Percentiles rank a stretch among this genome's conserved stretches.
Evolutionary conservation across 2,797 vertebrate genomes (phyloP).

Genomic region (Sparus aurata): DNA sequence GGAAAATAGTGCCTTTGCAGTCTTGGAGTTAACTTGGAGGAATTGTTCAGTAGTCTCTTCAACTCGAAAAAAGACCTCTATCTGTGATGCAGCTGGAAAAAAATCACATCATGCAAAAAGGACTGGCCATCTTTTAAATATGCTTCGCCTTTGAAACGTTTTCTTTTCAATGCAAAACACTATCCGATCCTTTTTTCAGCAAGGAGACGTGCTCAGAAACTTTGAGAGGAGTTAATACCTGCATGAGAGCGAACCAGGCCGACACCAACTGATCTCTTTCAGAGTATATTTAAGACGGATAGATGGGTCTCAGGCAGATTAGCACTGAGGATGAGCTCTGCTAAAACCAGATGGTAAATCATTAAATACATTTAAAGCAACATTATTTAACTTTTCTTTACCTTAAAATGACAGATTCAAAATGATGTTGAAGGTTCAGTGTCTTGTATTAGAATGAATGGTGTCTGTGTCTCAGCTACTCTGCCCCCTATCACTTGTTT

Average conservation of each 20-base stretch:
- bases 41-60: conserved; percentile 15
- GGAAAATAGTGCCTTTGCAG: conserved; percentile 17
- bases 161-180: background rate
- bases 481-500: too few relatives aligned
- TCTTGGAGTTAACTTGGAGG: conserved; percentile 12
- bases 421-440: too few relatives aligned
- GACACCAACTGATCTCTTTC: background rate
- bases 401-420: too few relatives aligned
- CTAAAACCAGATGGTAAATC: background rate
- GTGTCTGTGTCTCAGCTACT: too few relatives aligned
- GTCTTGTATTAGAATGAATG: too few relatives aligned
- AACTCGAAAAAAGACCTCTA: background rate
- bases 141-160: background rate
- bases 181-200: background rate
- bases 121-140: background rate
- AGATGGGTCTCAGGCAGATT: background rate
- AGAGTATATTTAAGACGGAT: conserved; percentile 5
- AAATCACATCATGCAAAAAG: background rate
- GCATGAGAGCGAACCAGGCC: background rate
- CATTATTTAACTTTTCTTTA: too few relatives aligned
- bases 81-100: conserved; percentile 3
- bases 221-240: background rate
- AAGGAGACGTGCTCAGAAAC: background rate
- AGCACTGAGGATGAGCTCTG: background rate
- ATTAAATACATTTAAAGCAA: background rate